phyloP scores from a whole-genome alignment of 2,113 vertebrate genomes.

The Cygnus buccinator region DNA sequence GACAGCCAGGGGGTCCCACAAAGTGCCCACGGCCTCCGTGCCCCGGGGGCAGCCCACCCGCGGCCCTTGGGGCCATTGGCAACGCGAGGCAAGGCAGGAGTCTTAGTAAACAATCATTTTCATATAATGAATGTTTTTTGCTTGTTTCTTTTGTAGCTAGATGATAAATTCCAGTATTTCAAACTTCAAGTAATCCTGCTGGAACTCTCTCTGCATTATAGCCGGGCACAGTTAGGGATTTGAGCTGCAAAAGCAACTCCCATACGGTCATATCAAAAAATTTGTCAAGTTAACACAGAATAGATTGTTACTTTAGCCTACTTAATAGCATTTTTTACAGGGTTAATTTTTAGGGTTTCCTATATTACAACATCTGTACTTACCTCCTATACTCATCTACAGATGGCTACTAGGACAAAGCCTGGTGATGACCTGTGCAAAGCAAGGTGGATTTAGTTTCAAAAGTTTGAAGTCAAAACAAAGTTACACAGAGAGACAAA shows the following conservation, averaged over 20 bases:
- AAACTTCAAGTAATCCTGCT: not conserved
- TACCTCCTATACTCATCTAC: not conserved
- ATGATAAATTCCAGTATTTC: too few species aligned
- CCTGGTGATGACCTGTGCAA: not conserved
- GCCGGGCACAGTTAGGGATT: not conserved
- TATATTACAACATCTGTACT: not conserved
- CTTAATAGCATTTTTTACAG: not conserved
- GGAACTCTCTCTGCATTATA: not conserved
- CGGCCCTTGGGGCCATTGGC: not conserved
- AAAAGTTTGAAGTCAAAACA: not conserved
- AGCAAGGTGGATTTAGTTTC: not conserved
- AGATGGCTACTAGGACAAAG: not conserved
- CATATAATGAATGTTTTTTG: not conserved
- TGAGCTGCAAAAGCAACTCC: not conserved
- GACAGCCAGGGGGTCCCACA: too few species aligned
- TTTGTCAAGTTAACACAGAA: not conserved
- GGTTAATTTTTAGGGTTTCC: not conserved
- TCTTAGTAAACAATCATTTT: not conserved
- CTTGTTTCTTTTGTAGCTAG: too few species aligned
- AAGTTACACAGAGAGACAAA: not conserved
- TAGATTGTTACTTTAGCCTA: not conserved
- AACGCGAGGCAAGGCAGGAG: too few species aligned
- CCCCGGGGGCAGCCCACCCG: too few species aligned
- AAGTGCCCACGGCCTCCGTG: fast-evolving
- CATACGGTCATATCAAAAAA: not conserved